phyloP scores from a whole-genome alignment of 2,113 vertebrate species.

The Caracal caracal region DNA sequence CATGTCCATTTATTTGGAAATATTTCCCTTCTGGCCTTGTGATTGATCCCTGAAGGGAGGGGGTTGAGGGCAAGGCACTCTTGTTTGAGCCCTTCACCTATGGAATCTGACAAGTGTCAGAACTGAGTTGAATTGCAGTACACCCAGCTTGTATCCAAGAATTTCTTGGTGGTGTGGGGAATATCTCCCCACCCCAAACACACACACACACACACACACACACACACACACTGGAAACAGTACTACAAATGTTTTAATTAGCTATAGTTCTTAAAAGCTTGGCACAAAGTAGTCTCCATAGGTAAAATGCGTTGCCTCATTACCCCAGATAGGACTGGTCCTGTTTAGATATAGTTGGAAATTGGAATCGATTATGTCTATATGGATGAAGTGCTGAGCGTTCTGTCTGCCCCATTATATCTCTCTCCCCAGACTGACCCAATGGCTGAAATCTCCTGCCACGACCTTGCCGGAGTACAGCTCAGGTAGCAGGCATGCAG shows the following conservation, averaged over 20 bases:
- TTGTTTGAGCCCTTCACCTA: background rate
- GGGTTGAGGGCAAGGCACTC: background rate
- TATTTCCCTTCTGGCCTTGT: background rate
- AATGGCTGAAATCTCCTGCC: background rate
- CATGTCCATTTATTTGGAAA: background rate
- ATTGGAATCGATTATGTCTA: background rate
- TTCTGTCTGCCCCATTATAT: background rate
- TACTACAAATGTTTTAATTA: background rate
- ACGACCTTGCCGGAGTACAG: background rate
- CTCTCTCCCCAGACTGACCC: background rate
- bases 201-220: background rate
- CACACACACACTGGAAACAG: background rate
- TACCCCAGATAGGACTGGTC: background rate
- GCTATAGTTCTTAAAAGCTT: background rate
- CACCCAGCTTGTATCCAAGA: background rate
- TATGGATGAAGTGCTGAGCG: background rate
- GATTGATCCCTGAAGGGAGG: background rate
- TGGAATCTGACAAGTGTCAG: background rate
- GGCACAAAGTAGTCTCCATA: background rate
- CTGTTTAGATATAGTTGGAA: background rate
- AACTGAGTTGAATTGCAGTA: background rate
- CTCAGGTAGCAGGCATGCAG: background rate
- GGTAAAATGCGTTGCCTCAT: background rate
- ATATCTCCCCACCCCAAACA: no score
- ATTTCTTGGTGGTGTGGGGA: background rate